Conservation (phyloP, 2,888 invertebrate species). For the Herminia tarsipennalis region DNA sequence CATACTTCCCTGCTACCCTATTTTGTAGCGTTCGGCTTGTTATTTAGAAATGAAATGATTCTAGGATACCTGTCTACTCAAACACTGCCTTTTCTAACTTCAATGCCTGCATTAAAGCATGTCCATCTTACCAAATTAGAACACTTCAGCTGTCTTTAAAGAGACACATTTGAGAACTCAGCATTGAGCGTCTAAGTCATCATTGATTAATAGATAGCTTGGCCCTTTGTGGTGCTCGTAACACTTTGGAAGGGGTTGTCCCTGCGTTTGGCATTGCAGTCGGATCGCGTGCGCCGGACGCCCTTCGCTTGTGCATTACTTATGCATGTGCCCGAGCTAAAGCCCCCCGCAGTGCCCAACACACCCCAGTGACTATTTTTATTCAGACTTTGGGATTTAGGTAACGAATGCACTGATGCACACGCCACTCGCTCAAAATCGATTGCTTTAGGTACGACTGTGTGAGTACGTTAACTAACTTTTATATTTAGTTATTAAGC, state of each 20-base stretch:
- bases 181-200: constrained; percentile 53
- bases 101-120: too few species aligned
- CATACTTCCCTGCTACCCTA: neutral
- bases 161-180: constrained; percentile 18
- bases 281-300: constrained; percentile 76
- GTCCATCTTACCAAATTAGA: neutral
- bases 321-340: constrained; percentile 76
- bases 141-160: constrained; percentile 25
- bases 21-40: too few species aligned
- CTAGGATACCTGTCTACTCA: too few species aligned
- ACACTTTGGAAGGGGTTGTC: constrained; percentile 51
- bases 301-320: constrained; percentile 81
- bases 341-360: constrained; percentile 46
- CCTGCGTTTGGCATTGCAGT: constrained; percentile 63
- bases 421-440: constrained; percentile 60
- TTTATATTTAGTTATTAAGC: too few species aligned
- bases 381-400: constrained; percentile 74
- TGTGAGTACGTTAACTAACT: neutral
- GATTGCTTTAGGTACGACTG: constrained; percentile 42
- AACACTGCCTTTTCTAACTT: too few species aligned
- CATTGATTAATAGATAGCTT: constrained; percentile 72
- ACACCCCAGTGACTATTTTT: constrained; percentile 67
- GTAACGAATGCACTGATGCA: constrained; percentile 67
- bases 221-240: constrained; percentile 54
- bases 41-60: too few species aligned